These are phyloP conservation scores for Lasioglossum villosulum DNA, from an alignment of 2,888 invertebrate genomes.

Conservation along the genomic window DNA sequence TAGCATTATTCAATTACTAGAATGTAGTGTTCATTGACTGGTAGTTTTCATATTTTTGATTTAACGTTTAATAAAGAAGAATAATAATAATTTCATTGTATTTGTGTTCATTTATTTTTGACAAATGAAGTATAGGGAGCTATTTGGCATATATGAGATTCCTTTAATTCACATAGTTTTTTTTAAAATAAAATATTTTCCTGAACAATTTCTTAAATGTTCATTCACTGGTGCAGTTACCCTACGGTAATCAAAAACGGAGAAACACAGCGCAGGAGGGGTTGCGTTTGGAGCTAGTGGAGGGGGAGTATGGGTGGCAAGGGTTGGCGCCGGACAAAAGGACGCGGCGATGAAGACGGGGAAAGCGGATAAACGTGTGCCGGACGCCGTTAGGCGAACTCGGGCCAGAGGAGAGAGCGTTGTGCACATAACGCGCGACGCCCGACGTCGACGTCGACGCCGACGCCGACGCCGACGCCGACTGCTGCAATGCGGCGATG, in stretches of 20 bases:
- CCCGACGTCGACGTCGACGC: slow-evolving; percentile 65
- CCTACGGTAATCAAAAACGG: slow-evolving; percentile 42
- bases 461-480: slow-evolving; percentile 51
- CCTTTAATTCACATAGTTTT: too few relatives aligned
- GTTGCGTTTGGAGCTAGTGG: background rate
- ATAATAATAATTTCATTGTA: too few relatives aligned
- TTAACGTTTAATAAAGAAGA: too few relatives aligned
- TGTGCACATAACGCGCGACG: slow-evolving; percentile 62
- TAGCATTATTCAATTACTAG: too few relatives aligned
- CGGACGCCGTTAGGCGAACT: slow-evolving; percentile 22
- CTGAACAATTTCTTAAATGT: too few relatives aligned
- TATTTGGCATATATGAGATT: too few relatives aligned
- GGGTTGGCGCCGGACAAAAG: slow-evolving; percentile 34
- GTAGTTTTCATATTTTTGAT: too few relatives aligned
- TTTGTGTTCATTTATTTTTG: too few relatives aligned
- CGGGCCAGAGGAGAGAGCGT: slow-evolving; percentile 16
- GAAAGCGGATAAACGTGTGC: slow-evolving; percentile 57
- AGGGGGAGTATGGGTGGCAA: background rate
- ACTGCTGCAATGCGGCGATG: slow-evolving; percentile 77
- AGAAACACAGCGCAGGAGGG: slow-evolving; percentile 6
- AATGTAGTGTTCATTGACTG: too few relatives aligned
- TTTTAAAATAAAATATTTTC: too few relatives aligned
- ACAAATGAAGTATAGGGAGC: too few relatives aligned
- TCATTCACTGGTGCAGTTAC: too few relatives aligned
- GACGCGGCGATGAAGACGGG: slow-evolving; percentile 32